These are phyloP conservation scores for Triplophysa yarkandensis DNA, from an alignment of 2,797 vertebrate genomes.

Conservation along the genomic window DNA sequence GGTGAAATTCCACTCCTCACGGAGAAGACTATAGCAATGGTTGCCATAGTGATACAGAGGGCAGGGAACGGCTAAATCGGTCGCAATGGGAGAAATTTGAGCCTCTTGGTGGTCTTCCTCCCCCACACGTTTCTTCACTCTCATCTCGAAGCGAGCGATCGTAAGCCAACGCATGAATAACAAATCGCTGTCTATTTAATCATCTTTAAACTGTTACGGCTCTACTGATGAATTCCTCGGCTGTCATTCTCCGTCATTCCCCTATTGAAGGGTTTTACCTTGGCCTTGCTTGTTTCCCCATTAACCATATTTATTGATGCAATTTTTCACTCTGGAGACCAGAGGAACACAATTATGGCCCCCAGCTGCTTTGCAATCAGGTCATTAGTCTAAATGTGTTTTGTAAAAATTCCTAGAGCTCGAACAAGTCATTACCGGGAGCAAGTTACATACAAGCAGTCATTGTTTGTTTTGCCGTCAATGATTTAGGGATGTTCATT, in stretches of 20 bases:
- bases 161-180: conserved; percentile 45
- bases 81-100: conserved; percentile 60
- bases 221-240: conserved; percentile 38
- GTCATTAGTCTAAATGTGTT: conserved; percentile 66
- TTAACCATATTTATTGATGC: conserved; percentile 67
- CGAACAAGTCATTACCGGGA: conserved; percentile 27
- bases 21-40: conserved; percentile 36
- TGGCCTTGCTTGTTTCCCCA: conserved; percentile 43
- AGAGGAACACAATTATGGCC: conserved; percentile 53
- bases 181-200: conserved; percentile 39
- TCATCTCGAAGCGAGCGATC: conserved; percentile 21
- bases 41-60: conserved; percentile 73
- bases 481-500: conserved; percentile 10
- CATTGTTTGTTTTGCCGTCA: background rate
- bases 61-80: conserved; percentile 61
- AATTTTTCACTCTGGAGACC: conserved; percentile 63
- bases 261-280: conserved; percentile 27
- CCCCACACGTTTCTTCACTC: conserved; percentile 49
- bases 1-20: conserved; percentile 4
- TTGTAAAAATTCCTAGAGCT: conserved; percentile 54
- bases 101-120: conserved; percentile 60
- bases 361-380: conserved; percentile 57
- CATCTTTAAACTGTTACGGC: conserved; percentile 39
- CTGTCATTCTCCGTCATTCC: conserved; percentile 47
- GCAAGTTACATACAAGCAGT: conserved; percentile 1